phyloP scores from a whole-genome alignment of 2,888 invertebrate species.

The Clitarchus hookeri region DNA sequence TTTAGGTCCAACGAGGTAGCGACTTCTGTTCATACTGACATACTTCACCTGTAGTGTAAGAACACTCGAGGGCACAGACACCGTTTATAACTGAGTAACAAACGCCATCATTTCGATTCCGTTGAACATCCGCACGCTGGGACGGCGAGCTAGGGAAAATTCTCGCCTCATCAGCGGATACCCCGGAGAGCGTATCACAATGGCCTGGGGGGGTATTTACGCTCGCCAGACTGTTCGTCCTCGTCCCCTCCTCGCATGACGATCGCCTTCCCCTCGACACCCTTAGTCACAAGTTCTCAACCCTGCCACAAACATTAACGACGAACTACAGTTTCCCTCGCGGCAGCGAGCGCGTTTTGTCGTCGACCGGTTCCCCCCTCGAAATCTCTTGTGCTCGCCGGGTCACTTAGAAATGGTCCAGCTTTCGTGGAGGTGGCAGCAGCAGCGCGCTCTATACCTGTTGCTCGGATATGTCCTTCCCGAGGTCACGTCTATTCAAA shows the following conservation, averaged over 20 bases:
- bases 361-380: neutral
- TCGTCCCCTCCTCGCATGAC: neutral
- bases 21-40: no score
- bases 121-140: no score
- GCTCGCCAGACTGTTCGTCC: neutral
- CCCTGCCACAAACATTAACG: neutral
- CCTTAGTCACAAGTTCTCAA: neutral
- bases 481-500: slow-evolving; percentile 23
- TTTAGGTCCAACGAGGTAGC: no score
- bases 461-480: neutral
- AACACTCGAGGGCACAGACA: no score
- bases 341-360: neutral
- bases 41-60: no score
- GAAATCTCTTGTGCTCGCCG: slow-evolving; percentile 16
- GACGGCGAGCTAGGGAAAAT: no score
- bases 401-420: slow-evolving; percentile 17
- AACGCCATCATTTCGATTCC: no score
- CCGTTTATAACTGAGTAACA: no score
- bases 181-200: neutral
- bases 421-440: neutral
- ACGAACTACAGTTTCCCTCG: neutral
- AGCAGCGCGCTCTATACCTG: neutral
- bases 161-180: neutral
- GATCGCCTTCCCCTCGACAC: neutral
- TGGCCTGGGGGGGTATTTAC: neutral